Conservation (phyloP, 2,888 invertebrate genomes). For the Diogma glabrata region DNA sequence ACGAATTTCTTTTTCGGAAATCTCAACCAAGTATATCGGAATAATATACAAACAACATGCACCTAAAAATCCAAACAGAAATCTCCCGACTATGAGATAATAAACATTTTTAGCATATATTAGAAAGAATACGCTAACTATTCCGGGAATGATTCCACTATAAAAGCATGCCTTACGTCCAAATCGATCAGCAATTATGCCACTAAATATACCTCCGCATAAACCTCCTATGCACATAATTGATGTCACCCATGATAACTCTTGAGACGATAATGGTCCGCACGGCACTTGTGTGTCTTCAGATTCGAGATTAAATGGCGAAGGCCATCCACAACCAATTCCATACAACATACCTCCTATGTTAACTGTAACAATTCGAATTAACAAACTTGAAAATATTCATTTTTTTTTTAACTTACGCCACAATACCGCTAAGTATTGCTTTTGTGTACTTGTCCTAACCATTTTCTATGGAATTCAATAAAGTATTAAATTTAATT, state of each 20-base stretch:
- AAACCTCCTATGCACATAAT: slow-evolving; percentile 30
- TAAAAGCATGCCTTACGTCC: slow-evolving; percentile 28
- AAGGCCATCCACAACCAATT: slow-evolving; percentile 28
- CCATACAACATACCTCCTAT: not conserved
- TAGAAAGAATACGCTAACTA: slow-evolving; percentile 20
- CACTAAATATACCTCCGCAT: slow-evolving; percentile 28
- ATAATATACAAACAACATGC: slow-evolving; percentile 28
- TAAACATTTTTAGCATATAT: slow-evolving; percentile 25
- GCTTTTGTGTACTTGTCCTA: too few species aligned
- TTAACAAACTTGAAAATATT: too few species aligned
- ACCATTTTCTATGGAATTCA: too few species aligned
- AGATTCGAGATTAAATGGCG: slow-evolving; percentile 28
- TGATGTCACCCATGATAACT: slow-evolving; percentile 32
- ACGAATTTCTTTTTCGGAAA: slow-evolving; percentile 31
- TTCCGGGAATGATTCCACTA: slow-evolving; percentile 24
- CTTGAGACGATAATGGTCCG: slow-evolving; percentile 26
- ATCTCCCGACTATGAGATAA: slow-evolving; percentile 25
- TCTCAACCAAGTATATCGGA: slow-evolving; percentile 30
- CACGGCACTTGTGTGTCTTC: slow-evolving; percentile 25
- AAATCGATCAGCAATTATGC: slow-evolving; percentile 29
- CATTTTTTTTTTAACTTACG: too few species aligned
- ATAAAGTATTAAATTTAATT: too few species aligned
- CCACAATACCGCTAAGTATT: too few species aligned
- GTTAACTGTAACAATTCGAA: not conserved
- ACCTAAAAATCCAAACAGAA: slow-evolving; percentile 27